Base-by-base conservation (phyloP, 2,888 invertebrate genomes). In the Latrodectus hesperus region DNA sequence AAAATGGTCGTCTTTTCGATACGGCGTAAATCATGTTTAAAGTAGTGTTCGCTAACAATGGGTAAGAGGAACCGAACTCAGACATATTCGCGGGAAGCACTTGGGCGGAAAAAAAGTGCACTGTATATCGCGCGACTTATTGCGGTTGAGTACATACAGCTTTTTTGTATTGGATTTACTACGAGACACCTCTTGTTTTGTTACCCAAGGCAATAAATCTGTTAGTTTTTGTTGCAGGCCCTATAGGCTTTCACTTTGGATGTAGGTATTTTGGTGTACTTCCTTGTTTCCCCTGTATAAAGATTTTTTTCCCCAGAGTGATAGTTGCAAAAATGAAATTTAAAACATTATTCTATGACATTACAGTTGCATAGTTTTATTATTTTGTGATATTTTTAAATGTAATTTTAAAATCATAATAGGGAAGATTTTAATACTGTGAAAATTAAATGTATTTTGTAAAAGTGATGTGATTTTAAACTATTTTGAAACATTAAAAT, bases 1-100 rank as follows among this genome's bases (percentile, higher is more conserved):
- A 9, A 11, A 53, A 53, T 53, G 67, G 73, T 26, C 8, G 16
- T 12, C 49, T 68, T n/a, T 26, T 68, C 64, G 70, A 22, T 55
- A n/a, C n/a, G 38, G 80, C 71, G 85, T 86, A 86, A 86, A 86
- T 86, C 85, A 86, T 74, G n/a, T 74, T 79, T 67, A 71, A 76
- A 80, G 75, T 80, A 76, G 14, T 52, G 26, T 55, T 6, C 51
- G 1, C 52, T 12, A 51, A 80, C 71, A 80, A 78, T 74, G 65
- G 80, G 38, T 9, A 22, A 22, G 38, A 55, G 22, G 22, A 73
- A 10, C 11, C 38, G 11, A 52, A 60, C n/a, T 49, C 60, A 26
- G 64, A 11, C 60, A 16, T 53, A 60, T 67, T 67, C 53, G 52
- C 4, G 51, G 55, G 55, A 51, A 12, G 68, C 67, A 68, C 60